A percentile compares a stretch with the other conserved stretches of the same genome.
phyloP scores from a whole-genome alignment of 2,113 vertebrate genomes.

The Petaurus breviceps region DNA sequence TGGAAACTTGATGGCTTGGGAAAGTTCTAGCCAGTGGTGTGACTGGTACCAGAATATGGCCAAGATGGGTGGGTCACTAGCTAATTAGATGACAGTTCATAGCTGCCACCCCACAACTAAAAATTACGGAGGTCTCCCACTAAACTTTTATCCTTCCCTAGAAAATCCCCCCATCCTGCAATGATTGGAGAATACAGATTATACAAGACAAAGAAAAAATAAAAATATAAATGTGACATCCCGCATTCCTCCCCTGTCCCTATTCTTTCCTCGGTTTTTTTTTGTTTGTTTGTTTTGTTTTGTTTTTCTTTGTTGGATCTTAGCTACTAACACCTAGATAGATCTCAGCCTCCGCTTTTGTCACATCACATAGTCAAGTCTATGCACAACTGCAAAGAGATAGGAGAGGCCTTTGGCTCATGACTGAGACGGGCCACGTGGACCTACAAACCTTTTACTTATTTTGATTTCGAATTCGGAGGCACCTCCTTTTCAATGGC shows the following conservation, averaged over 20 bases:
- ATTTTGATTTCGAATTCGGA: constrained; percentile 99
- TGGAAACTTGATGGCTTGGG: constrained; percentile 9
- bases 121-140: not conserved
- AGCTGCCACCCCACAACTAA: not conserved
- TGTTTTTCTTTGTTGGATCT: not conserved
- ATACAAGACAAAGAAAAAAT: not conserved
- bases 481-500: constrained; percentile 98
- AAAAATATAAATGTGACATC: not conserved
- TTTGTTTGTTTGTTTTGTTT: too few relatives aligned
- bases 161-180: not conserved
- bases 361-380: not conserved
- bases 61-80: not conserved
- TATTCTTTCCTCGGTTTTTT: not conserved
- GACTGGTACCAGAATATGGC: not conserved
- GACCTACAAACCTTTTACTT: constrained; percentile 94
- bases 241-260: not conserved
- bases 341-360: not conserved
- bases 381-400: not conserved
- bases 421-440: constrained; percentile 14
- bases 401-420: not conserved
- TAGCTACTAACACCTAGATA: not conserved
- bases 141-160: not conserved
- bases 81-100: not conserved
- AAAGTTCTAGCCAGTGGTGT: not conserved
- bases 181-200: not conserved